Conservation (phyloP, 92 coral and sea anemone genomes). For the Phenganax marumi region DNA sequence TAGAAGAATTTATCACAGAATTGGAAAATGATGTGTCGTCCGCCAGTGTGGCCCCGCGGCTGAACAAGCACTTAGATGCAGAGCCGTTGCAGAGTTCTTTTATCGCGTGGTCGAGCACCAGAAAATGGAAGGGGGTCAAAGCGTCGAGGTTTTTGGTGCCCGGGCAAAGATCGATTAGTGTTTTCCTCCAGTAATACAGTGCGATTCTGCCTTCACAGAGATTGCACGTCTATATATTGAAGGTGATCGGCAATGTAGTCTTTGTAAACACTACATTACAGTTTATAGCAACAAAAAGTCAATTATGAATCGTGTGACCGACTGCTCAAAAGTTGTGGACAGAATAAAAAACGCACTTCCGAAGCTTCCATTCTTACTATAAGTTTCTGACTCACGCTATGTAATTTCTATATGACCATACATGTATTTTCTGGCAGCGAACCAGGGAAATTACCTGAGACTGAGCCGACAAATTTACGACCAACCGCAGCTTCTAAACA, state of each 20-base stretch:
- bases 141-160: not conserved
- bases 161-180: not conserved
- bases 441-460: no score
- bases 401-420: not conserved
- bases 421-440: not conserved
- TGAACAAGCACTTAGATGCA: not conserved
- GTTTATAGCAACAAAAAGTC: slow-evolving; percentile 2
- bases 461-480: no score
- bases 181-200: not conserved
- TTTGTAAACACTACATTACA: not conserved
- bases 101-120: slow-evolving; percentile 16
- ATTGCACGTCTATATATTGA: slow-evolving; percentile 5
- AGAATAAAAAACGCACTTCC: slow-evolving; percentile 6
- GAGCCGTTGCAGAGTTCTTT: not conserved
- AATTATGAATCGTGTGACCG: slow-evolving; percentile 1
- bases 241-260: slow-evolving; percentile 16
- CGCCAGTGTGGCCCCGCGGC: not conserved
- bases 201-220: not conserved
- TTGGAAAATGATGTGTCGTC: slow-evolving; percentile 4
- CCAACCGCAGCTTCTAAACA: no score
- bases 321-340: slow-evolving; percentile 23
- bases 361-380: slow-evolving; percentile 11
- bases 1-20: not conserved
- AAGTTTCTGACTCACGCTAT: no score
- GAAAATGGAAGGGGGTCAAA: slow-evolving; percentile 30